phyloP scores from a whole-genome alignment of 2,888 invertebrate species.

The Congeria kusceri region DNA sequence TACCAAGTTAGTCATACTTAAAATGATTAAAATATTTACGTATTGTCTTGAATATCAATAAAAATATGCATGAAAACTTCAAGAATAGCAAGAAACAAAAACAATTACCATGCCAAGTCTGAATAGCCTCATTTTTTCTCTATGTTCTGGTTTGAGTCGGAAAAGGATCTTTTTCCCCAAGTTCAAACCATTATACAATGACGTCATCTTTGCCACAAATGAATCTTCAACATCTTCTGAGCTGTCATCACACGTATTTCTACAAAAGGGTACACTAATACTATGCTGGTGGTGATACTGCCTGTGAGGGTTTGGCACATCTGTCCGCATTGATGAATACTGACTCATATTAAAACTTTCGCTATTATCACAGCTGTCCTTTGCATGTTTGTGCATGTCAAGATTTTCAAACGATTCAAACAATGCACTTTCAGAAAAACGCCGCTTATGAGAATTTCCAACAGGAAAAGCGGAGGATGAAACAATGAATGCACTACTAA shows the following conservation, averaged over 20 bases:
- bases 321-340: background rate
- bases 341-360: background rate
- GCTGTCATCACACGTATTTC: no score
- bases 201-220: conserved; percentile 13
- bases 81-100: no score
- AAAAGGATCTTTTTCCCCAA: conserved; percentile 49
- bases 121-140: conserved; percentile 46
- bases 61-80: no score
- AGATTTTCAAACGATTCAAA: background rate
- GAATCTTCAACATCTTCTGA: background rate
- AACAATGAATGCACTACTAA: background rate
- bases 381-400: background rate
- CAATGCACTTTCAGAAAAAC: background rate
- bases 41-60: no score
- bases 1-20: no score
- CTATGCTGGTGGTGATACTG: background rate
- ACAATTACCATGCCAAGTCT: conserved; percentile 46
- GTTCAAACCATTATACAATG: conserved; percentile 24
- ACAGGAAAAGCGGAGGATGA: no score
- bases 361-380: no score
- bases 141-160: conserved; percentile 56
- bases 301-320: background rate
- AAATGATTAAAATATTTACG: no score
- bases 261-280: background rate
- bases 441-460: background rate